Base-by-base conservation (phyloP, 2,113 vertebrate species). In the Notothenia rossii region DNA sequence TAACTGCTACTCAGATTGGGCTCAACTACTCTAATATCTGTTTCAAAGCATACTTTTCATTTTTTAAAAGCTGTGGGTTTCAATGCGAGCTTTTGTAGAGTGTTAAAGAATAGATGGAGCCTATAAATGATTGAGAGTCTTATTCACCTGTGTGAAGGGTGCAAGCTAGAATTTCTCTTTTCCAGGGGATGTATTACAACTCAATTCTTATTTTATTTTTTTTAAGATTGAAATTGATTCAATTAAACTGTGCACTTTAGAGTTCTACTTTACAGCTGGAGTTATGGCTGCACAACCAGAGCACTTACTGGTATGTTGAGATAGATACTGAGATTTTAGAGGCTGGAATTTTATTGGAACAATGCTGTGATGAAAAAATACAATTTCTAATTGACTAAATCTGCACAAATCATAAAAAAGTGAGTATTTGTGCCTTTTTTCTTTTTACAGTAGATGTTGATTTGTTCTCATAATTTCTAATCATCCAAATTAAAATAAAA, bases 101-200 rank as follows among this genome's bases (percentile, higher is more conserved):
- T 86, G 81, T 90, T 92, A 82, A 95, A 93, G 90, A 92, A 91
- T 88, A 89, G 79, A 92, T 90, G 80, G 91, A 86, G 86, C 63
- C 67, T 51, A 79, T 88, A 73, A 92, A 92, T 91, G 79, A 93
- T 92, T 40, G 74, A 92, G 70, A 68, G 86, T 86, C 77, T 61
- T 81, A 73, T 87, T 86, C 76, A 87, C 76, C 85, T 86, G 70
- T 68, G 79, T 64, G 83, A 54, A 45, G 55, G 17, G 51, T 25
- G 58, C 0, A 1, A 81, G 49, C n/a, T 17, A 50, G 79, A 73
- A 85, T 76, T 78, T 78, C 81, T 81, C 62, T 82, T 79, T 65
- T 78, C 73, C 54, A 63, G 82, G 54, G 63, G 69, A 82, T 36
- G 58, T 73, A 40, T 77, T 53, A 79, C 56, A 33, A 86, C 40